Conservation (phyloP, 2,888 invertebrate species). For the Masnerella sp. region DNA sequence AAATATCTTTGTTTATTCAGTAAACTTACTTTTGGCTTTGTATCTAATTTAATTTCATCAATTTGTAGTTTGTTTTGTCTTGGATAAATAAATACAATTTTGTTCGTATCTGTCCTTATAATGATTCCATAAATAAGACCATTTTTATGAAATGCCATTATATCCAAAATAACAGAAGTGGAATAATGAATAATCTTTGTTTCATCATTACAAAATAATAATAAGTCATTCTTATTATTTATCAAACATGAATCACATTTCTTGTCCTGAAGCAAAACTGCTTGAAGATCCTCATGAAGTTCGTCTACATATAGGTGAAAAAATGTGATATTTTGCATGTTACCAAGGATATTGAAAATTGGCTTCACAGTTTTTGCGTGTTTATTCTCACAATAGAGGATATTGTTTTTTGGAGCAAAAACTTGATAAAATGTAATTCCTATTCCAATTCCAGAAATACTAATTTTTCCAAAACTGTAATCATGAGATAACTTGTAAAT, state of each 20-base stretch:
- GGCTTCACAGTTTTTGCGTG: slow-evolving; percentile 57
- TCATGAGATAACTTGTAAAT: slow-evolving; percentile 65
- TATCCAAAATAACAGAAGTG: slow-evolving; percentile 62
- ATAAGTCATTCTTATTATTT: slow-evolving; percentile 64
- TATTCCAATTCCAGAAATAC: slow-evolving; percentile 67
- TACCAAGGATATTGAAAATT: slow-evolving; percentile 61
- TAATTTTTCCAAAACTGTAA: slow-evolving; percentile 64
- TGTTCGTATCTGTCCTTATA: slow-evolving; percentile 57
- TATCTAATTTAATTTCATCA: slow-evolving; percentile 64
- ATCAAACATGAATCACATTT: slow-evolving; percentile 66
- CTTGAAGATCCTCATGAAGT: slow-evolving; percentile 58
- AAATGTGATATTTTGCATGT: slow-evolving; percentile 35
- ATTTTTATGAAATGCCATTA: slow-evolving; percentile 58
- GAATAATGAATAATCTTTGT: slow-evolving; percentile 64
- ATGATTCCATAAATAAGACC: slow-evolving; percentile 62
- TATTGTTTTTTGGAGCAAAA: slow-evolving; percentile 56
- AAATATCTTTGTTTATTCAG: too few species aligned
- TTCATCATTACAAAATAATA: slow-evolving; percentile 56
- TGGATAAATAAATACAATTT: slow-evolving; percentile 63
- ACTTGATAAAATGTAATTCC: slow-evolving; percentile 67
- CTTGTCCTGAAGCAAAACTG: slow-evolving; percentile 35
- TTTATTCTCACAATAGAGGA: slow-evolving; percentile 67
- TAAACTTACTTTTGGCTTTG: slow-evolving; percentile 6
- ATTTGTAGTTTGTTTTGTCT: slow-evolving; percentile 61
- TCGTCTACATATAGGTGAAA: slow-evolving; percentile 53